Conservation (phyloP, 2,888 invertebrate species). For the Pheosia gnoma region DNA sequence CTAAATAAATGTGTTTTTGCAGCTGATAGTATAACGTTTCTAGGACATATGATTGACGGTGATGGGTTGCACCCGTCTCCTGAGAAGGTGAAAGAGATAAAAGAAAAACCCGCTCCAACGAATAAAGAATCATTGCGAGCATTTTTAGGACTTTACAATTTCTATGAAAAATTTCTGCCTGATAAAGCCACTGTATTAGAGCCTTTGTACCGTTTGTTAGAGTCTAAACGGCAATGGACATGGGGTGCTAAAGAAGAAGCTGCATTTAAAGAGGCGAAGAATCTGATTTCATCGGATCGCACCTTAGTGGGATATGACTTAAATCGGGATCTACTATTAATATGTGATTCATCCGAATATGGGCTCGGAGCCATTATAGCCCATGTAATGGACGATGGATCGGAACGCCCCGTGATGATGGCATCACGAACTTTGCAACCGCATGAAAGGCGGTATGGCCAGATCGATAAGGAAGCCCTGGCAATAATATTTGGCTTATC, state of each 20-base stretch:
- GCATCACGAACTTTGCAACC: neutral
- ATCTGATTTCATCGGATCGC: neutral
- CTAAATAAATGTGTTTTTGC: conserved; percentile 12
- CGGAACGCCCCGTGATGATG: neutral
- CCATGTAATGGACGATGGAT: neutral
- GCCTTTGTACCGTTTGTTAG: conserved; percentile 27
- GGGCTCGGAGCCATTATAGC: neutral
- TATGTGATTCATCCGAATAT: neutral
- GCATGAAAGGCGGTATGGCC: neutral
- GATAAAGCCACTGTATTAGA: conserved; percentile 24
- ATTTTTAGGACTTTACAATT: conserved; percentile 36
- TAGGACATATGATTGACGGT: conserved; percentile 30
- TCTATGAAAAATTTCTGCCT: conserved; percentile 35
- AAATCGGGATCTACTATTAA: neutral
- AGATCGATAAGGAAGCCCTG: neutral
- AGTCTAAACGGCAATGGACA: conserved; percentile 14
- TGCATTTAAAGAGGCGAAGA: neutral
- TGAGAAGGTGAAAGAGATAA: conserved; percentile 25
- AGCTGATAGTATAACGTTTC: conserved; percentile 26
- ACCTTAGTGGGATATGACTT: neutral
- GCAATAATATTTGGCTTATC: neutral
- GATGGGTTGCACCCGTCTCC: conserved; percentile 23
- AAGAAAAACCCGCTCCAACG: conserved; percentile 22
- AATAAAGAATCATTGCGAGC: conserved; percentile 24
- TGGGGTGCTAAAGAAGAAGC: conserved; percentile 10